Conservation (phyloP, 2,888 invertebrate species). For the Dicyrtoma fusca region DNA sequence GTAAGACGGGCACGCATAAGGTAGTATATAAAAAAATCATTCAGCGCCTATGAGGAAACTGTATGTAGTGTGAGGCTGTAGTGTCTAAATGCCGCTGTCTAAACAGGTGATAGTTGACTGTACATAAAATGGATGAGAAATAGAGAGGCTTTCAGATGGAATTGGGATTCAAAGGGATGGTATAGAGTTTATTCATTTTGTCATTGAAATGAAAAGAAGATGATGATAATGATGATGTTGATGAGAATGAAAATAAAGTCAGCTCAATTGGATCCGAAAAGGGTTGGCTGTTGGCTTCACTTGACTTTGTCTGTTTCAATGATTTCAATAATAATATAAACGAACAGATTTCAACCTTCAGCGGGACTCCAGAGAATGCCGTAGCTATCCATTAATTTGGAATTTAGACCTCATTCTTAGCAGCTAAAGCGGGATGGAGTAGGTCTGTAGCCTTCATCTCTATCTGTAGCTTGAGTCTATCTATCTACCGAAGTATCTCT, state of each 20-base stretch:
- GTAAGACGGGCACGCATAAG: too few relatives aligned
- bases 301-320: constrained; percentile 26
- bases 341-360: background rate
- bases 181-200: constrained; percentile 26
- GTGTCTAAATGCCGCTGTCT: too few relatives aligned
- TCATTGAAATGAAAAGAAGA: constrained; percentile 31
- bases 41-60: too few relatives aligned
- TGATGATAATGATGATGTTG: constrained; percentile 19
- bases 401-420: constrained; percentile 16
- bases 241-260: constrained; percentile 31
- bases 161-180: constrained; percentile 26
- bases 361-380: background rate
- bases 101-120: too few relatives aligned
- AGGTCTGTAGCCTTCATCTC: constrained; percentile 8
- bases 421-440: too few relatives aligned
- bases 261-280: constrained; percentile 33
- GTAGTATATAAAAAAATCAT: too few relatives aligned
- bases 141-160: constrained; percentile 16
- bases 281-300: constrained; percentile 30
- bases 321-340: constrained; percentile 18
- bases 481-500: background rate
- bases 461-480: background rate
- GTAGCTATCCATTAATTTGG: constrained; percentile 17
- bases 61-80: too few relatives aligned
- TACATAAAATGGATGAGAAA: constrained; percentile 11